Conservation (phyloP, 2,797 vertebrate genomes). For the Coilia nasus region DNA sequence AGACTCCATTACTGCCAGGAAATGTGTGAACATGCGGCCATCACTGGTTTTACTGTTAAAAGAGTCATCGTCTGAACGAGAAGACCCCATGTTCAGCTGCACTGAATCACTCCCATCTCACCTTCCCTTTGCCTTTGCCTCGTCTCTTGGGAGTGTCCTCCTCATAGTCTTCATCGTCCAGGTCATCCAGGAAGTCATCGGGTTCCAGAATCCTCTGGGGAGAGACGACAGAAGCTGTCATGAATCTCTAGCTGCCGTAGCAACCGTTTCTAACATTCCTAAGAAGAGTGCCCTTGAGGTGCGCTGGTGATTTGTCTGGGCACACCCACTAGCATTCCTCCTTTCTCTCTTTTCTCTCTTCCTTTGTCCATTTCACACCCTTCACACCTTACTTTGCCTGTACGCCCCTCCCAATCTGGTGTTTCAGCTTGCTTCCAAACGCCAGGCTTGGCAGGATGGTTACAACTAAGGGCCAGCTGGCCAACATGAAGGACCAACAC, state of each 20-base stretch:
- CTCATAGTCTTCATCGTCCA: conserved; percentile 96
- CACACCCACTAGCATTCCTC: too few species aligned
- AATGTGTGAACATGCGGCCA: too few species aligned
- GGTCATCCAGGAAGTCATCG: conserved; percentile 92
- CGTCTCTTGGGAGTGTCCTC: conserved; percentile 93
- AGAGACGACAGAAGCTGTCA: not conserved
- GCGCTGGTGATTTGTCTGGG: not conserved
- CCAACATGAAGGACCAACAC: not conserved
- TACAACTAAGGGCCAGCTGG: not conserved
- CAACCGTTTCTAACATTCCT: not conserved
- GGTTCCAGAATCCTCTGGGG: conserved; percentile 88
- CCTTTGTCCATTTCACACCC: not conserved
- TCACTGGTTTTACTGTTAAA: too few species aligned
- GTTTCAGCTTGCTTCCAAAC: not conserved
- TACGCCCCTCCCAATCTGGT: not conserved
- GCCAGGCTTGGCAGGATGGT: not conserved
- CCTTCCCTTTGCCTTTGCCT: conserved; percentile 96
- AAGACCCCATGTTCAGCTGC: not conserved
- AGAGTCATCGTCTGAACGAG: not conserved
- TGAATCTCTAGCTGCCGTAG: not conserved
- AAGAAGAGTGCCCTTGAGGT: not conserved
- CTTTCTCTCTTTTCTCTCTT: not conserved
- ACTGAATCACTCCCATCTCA: conserved; percentile 54
- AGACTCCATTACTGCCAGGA: not conserved
- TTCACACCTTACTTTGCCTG: not conserved